A percentile compares a stretch with the other conserved stretches of the same genome.
phyloP scores from a whole-genome alignment of 2,888 invertebrate genomes.

The Nasonia oneida region DNA sequence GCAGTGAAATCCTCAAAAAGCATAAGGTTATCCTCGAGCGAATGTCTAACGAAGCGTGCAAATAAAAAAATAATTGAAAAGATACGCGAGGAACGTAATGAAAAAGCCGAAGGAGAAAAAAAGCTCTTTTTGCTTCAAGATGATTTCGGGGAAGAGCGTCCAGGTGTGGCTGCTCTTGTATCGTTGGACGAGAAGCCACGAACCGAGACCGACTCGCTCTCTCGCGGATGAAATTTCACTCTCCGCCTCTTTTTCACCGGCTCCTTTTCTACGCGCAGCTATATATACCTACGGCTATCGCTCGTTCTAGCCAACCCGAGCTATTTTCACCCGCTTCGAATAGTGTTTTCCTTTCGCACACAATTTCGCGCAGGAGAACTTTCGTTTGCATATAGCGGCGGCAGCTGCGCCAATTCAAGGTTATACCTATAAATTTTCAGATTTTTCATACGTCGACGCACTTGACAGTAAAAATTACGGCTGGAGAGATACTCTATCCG shows the following conservation, averaged over 20 bases:
- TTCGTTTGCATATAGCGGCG: not conserved
- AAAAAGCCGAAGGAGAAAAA: slow-evolving; percentile 23
- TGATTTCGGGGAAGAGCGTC: slow-evolving; percentile 36
- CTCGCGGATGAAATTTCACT: slow-evolving; percentile 60
- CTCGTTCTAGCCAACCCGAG: slow-evolving; percentile 4
- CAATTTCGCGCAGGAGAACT: not conserved
- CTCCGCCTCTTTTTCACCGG: not conserved
- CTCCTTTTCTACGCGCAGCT: not conserved
- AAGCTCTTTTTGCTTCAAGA: slow-evolving; percentile 31
- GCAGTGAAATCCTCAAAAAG: too few relatives aligned
- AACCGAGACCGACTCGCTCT: slow-evolving; percentile 40
- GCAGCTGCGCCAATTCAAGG: not conserved
- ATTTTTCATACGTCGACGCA: too few relatives aligned
- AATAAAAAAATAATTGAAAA: not conserved
- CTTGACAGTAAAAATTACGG: too few relatives aligned
- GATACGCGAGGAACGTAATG: not conserved
- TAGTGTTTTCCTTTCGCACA: not conserved
- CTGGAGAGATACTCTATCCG: too few relatives aligned
- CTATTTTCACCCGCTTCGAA: slow-evolving; percentile 34
- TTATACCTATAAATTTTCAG: too few relatives aligned
- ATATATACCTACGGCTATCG: not conserved
- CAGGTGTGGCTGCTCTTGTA: slow-evolving; percentile 52
- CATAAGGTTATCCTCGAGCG: too few relatives aligned
- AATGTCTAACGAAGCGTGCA: too few relatives aligned
- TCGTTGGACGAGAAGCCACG: slow-evolving; percentile 1